These are phyloP conservation scores for Pantherophis guttatus DNA, from an alignment of 2,113 vertebrate genomes.

Conservation along the genomic window DNA sequence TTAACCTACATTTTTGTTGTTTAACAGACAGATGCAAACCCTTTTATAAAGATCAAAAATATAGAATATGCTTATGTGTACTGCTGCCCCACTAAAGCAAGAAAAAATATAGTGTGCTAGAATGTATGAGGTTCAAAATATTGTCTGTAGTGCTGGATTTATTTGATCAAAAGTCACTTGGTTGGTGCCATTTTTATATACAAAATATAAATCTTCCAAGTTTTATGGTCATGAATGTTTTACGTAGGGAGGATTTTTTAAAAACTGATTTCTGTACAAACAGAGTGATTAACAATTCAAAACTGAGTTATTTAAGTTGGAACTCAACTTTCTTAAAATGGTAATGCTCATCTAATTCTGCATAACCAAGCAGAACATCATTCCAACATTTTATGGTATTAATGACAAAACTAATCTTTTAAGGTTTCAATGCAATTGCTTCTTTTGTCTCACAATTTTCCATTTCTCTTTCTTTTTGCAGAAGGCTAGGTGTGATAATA, in stretches of 20 bases:
- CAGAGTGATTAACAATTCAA: slow-evolving; percentile 3
- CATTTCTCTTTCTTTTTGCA: slow-evolving; percentile 42
- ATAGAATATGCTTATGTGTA: not conserved
- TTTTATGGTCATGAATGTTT: slow-evolving; percentile 51
- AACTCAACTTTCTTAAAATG: not conserved
- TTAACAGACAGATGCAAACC: not conserved
- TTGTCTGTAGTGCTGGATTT: slow-evolving; percentile 29
- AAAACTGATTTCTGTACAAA: slow-evolving; percentile 20
- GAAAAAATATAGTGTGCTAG: not conserved
- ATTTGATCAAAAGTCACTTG: not conserved
- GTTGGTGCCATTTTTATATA: slow-evolving; percentile 39
- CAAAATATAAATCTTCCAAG: slow-evolving; percentile 37
- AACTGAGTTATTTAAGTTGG: not conserved
- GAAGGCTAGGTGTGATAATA: slow-evolving; percentile 39
- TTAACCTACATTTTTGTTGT: not conserved
- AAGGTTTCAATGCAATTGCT: slow-evolving; percentile 47
- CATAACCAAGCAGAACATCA: slow-evolving; percentile 33
- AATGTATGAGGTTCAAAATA: not conserved
- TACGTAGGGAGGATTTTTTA: slow-evolving; percentile 33
- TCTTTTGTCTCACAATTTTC: slow-evolving; percentile 49
- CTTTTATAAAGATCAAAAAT: not conserved
- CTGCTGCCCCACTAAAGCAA: not conserved
- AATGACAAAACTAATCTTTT: not conserved
- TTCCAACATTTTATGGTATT: slow-evolving; percentile 33
- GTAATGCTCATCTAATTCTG: not conserved